A percentile compares a stretch with the other conserved stretches of the same genome.
Evolutionary conservation across 2,888 invertebrate genomes (phyloP).

Genomic region (Buathra laborator): DNA sequence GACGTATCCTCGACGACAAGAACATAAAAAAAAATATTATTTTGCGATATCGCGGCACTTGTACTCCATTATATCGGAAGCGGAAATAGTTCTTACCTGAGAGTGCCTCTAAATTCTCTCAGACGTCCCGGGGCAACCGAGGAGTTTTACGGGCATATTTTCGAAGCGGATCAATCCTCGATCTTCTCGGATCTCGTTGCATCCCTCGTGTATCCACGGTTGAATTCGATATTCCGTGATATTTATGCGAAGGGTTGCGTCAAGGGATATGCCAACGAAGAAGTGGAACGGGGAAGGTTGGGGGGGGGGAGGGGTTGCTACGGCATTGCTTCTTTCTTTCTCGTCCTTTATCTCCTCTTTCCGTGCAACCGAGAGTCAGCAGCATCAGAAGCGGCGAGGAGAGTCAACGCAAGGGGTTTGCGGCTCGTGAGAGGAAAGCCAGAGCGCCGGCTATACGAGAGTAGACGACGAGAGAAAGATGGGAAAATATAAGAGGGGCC

Average conservation of each 20-base stretch:
- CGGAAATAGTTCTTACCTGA: background rate
- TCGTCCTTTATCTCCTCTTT: background rate
- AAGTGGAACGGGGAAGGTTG: conserved; percentile 19
- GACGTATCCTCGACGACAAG: too few relatives aligned
- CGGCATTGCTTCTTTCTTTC: conserved; percentile 6
- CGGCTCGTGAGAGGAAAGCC: conserved; percentile 49
- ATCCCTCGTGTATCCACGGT: conserved; percentile 10
- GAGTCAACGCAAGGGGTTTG: conserved; percentile 54
- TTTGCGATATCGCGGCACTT: too few relatives aligned
- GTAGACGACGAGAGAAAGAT: conserved; percentile 44
- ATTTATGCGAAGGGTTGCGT: conserved; percentile 40
- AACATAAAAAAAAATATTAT: too few relatives aligned
- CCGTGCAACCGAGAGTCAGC: background rate
- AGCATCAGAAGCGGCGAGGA: conserved; percentile 21
- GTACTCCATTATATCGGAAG: too few relatives aligned
- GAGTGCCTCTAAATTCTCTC: background rate
- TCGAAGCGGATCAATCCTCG: conserved; percentile 5
- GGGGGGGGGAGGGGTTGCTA: background rate
- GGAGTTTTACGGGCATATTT: background rate
- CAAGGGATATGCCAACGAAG: background rate
- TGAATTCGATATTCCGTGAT: conserved; percentile 45
- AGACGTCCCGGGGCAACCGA: background rate
- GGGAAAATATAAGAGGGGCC: conserved; percentile 68
- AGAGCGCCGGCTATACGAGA: conserved; percentile 20
- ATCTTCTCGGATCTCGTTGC: conserved; percentile 19